Base-by-base conservation (phyloP, 1,140 invertebrate species). In the Anastrepha ludens region DNA sequence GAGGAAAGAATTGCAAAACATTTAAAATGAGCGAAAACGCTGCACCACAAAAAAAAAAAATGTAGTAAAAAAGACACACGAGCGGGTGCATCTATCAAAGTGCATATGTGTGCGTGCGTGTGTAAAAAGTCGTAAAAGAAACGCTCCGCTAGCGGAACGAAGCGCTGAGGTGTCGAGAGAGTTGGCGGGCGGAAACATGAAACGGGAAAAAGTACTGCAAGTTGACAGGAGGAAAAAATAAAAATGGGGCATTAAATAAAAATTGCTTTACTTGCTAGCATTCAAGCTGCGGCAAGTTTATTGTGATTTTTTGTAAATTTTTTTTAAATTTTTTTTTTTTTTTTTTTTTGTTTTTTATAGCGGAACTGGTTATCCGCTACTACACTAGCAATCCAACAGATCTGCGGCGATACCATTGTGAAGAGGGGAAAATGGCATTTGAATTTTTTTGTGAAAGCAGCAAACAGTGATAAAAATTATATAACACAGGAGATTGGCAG, bases 161-260 rank as follows among this genome's bases (percentile, higher is more conserved):
- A 41, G 29, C 29, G 65, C 29, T 67, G 65, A 67, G 65, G 65
- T 67, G 65, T 67, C 65, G 15, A 67, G 65, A 39, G 20, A 67
- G 11, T 67, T 67, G 20, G 65, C 29, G n/a, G 2, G 9, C 20
- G 59, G 4, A 8, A 29, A 0, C 20, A 29, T 41, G 29, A 29
- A 41, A 9, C 65, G 39, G 8, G 29, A 6, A 67, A 3, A 67
- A 67, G 65, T 41, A 67, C 39, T 67, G 29, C n/a, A 41, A 67
- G 29, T 20, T 67, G 29, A 2, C 9, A 41, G 65, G 20, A 39
- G 29, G 9, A 41, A 64, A 64, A 64, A 20, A 8, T 15, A 64
- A 11, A 60, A 60, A 5, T 29, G 29, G 29, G 29, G 29, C 29
- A 29, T 29, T 29, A 29, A 29, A 29, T 29, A 29, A 13, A 67